Evolutionary conservation across 92 coral and sea anemone species (phyloP), one percentile per base, ranked within the genome.

Genomic region (Anthopleura xanthogrammica): DNA sequence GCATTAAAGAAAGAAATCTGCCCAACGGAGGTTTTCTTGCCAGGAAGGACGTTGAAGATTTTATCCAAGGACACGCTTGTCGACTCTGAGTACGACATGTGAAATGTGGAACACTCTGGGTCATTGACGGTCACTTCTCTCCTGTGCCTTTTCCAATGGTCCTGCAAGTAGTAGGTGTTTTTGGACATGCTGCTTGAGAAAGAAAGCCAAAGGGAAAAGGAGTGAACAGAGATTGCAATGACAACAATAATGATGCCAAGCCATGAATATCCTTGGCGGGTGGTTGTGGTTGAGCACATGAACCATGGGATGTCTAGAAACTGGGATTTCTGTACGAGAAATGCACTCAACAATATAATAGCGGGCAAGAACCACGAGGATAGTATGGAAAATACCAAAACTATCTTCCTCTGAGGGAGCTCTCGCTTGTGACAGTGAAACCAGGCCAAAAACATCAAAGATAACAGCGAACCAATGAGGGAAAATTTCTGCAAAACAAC

Each of bases 41-140:
- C 70, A 20, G 70, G 70, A 62, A 62, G 36, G 9, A 11, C 70
- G 70, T 14, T 62, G 19, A 62, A 62, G 16, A 58, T 7, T 48
- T 56, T 62, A 13, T 80, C 80, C 80, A 75, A 74, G 23, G 73
- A 43, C 5, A 60, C 36, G 76, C 81, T 62, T 36, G 80, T 58
- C 11, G 86, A 83, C 14, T 75, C 80, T 1, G 86, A 83, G 17
- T 8, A 43, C 12, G 70, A 62, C 70, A 20, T 20, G 70, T 76
- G 74, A 41, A 56, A 17, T 16, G 92, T 89, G 7, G 92, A 86
- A 71, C 82, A 79, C 75, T 89, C 92, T 13, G 89, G 92, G 52
- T 83, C 83, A 71, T 89, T 86, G 9, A 89, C 42, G 43, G 42
- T 50, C 19, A 82, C 72, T 78, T 86, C 89, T 3, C 77, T 20